Conservation (phyloP, 23 tunicate genomes). For the Phallusia fumigata region DNA sequence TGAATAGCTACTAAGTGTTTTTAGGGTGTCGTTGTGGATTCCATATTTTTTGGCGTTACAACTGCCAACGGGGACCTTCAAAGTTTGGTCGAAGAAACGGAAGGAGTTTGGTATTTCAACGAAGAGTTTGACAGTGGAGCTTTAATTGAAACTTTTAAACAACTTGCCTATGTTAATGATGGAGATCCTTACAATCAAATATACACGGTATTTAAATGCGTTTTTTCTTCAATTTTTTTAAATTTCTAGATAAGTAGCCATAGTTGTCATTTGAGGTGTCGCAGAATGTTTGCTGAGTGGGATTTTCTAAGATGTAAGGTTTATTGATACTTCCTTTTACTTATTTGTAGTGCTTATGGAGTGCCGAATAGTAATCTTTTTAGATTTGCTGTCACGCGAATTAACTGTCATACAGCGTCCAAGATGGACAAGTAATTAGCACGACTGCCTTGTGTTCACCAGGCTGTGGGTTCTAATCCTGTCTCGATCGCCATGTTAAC, state of each 20-base stretch:
- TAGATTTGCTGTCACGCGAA: too few relatives aligned
- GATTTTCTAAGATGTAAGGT: too few relatives aligned
- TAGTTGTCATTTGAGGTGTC: background rate
- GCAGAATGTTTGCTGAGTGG: too few relatives aligned
- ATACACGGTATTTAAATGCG: slow-evolving; percentile 18
- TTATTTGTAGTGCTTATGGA: too few relatives aligned
- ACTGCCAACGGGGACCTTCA: slow-evolving; percentile 13
- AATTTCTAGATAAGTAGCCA: background rate
- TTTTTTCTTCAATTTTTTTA: too few relatives aligned
- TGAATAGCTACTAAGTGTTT: too few relatives aligned
- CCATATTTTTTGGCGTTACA: slow-evolving; percentile 30
- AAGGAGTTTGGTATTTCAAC: slow-evolving; percentile 15
- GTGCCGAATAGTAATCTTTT: too few relatives aligned
- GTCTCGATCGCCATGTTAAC: too few relatives aligned
- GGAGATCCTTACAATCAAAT: slow-evolving; percentile 26
- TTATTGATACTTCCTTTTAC: background rate
- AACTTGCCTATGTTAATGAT: slow-evolving; percentile 22
- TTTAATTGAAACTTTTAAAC: slow-evolving; percentile 28
- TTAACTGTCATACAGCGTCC: too few relatives aligned
- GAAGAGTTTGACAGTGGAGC: background rate
- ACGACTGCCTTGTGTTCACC: too few relatives aligned
- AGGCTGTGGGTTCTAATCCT: too few relatives aligned
- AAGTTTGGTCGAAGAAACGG: slow-evolving; percentile 6
- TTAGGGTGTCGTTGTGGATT: slow-evolving; percentile 18
- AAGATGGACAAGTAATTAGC: too few relatives aligned